Evolutionary conservation across 2,797 vertebrate genomes (phyloP), one percentile per base, ranked within the genome.

Genomic region (Pseudopleuronectes americanus): DNA sequence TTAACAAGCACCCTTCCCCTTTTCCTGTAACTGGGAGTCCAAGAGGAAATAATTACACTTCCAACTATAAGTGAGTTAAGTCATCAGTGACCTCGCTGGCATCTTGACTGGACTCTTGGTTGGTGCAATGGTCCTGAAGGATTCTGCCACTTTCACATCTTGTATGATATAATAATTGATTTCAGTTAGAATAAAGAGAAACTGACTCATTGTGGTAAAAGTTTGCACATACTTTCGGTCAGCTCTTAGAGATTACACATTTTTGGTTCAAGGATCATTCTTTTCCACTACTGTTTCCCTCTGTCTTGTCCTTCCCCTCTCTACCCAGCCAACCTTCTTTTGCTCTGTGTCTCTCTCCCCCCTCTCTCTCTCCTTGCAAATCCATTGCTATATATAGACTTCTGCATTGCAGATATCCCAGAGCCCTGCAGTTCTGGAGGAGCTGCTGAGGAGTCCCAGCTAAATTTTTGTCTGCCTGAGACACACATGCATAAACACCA

Each of bases 341-440:
- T 9, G 71, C 65, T 79, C 73, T 79, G 57, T 75, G 4, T 69
- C 8, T 60, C 51, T 23, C 64, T 36, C 53, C 16, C 65, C 76
- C 14, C 66, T 28, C 48, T 23, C 80, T 69, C 71, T 79, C 76
- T 53, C 77, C 71, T 68, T 74, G 43, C 82, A 87, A 79, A 88
- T 90, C 89, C 63, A 76, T 69, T 77, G 86, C 88, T 92, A 93
- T 90, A 85, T 74, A 82, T 93, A 91, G 88, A 90, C 81, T 93
- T 90, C 89, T 91, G 88, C 92, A 94, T 92, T 92, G 91, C 93
- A 92, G 90, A 92, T 93, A 83, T 92, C 87, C 84, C 86, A 71
- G 21, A 83, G 86, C 83, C 68, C 85, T 60, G 76, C 85, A 84
- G 70, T 85, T 81, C 67, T 87, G 59, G 84, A 78, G 76, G 79